phyloP scores from a whole-genome alignment of 2,888 invertebrate genomes.

The Bedellia somnulentella region DNA sequence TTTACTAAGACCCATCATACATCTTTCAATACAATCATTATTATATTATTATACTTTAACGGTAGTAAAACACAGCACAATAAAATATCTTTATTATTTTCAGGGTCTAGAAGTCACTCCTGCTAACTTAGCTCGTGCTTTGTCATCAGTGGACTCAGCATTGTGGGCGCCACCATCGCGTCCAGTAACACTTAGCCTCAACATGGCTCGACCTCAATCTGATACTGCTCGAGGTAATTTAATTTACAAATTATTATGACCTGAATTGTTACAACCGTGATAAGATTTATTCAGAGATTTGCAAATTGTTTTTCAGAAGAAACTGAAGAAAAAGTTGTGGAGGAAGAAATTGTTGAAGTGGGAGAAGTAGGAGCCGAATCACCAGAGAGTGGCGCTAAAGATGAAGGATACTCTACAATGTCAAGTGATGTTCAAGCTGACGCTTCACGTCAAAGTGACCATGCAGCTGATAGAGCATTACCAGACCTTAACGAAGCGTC shows the following conservation, averaged over 20 bases:
- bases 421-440: constrained; percentile 80
- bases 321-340: constrained; percentile 32
- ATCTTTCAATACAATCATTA: too few relatives aligned
- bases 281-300: neutral
- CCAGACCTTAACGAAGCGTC: constrained; percentile 76
- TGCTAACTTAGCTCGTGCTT: constrained; percentile 62
- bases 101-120: constrained; percentile 65
- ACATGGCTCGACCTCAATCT: constrained; percentile 58
- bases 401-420: constrained; percentile 84
- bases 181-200: constrained; percentile 71
- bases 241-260: constrained; percentile 7
- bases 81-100: constrained; percentile 10
- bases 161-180: constrained; percentile 69
- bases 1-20: too few relatives aligned
- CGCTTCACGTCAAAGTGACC: constrained; percentile 62
- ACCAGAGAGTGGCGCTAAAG: constrained; percentile 75
- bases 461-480: constrained; percentile 57
- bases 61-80: too few relatives aligned
- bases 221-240: constrained; percentile 28
- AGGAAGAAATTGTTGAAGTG: constrained; percentile 53
- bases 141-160: constrained; percentile 67
- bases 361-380: constrained; percentile 74
- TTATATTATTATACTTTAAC: too few relatives aligned
- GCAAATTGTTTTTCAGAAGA: constrained; percentile 21
- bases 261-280: too few relatives aligned